Conservation (phyloP, 2,797 vertebrate genomes). For the Scarus forsteni region DNA sequence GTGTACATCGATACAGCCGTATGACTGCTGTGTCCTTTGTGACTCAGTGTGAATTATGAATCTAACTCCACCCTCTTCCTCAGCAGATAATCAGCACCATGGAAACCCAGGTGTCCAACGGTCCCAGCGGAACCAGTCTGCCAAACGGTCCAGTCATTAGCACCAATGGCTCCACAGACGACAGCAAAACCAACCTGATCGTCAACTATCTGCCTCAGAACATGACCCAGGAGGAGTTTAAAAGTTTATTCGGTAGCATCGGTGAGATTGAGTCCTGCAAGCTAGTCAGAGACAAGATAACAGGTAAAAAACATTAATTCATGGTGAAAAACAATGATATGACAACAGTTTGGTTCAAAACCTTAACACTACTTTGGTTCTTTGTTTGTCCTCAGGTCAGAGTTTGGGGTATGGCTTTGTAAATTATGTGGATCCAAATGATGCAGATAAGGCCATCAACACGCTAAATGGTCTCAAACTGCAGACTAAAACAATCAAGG, state of each 20-base stretch:
- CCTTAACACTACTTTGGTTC: background rate
- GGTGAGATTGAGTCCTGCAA: conserved; percentile 98
- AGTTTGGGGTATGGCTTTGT: conserved; percentile 98
- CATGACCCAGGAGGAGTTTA: conserved; percentile 98
- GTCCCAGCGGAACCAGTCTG: conserved; percentile 91
- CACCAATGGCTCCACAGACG: conserved; percentile 90
- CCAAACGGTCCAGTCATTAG: conserved; percentile 93
- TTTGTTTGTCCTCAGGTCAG: conserved; percentile 86
- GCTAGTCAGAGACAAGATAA: conserved; percentile 96
- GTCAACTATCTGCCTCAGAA: conserved; percentile 99
- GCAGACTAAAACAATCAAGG: conserved; percentile 99
- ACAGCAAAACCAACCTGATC: conserved; percentile 98
- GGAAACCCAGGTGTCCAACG: conserved; percentile 98
- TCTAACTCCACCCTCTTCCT: conserved; percentile 81
- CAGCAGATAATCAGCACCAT: conserved; percentile 99
- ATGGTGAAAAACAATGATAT: background rate
- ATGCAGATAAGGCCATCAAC: conserved; percentile 97
- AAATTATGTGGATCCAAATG: conserved; percentile 97
- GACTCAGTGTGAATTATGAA: conserved; percentile 38
- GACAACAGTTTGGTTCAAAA: background rate
- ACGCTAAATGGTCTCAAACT: conserved; percentile 97
- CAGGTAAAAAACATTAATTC: conserved; percentile 82
- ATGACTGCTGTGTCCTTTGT: conserved; percentile 8
- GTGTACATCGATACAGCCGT: conserved; percentile 21
- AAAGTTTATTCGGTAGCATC: conserved; percentile 96